Conservation (phyloP, 2,888 invertebrate genomes). For the Thelaira solivaga region DNA sequence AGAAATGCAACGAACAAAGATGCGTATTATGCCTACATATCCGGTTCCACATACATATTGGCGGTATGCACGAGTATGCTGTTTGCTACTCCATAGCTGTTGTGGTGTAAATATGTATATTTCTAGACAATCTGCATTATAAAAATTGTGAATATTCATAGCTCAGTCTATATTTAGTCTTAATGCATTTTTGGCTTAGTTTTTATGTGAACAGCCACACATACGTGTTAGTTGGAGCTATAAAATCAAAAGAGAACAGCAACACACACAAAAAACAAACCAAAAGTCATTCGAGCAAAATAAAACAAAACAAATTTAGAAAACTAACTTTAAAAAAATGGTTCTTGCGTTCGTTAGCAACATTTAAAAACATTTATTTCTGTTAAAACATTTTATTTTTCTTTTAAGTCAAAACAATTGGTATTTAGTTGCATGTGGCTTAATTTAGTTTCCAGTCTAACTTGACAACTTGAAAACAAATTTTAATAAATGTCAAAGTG, state of each 20-base stretch:
- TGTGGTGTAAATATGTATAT: slow-evolving; percentile 10
- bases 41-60: slow-evolving; percentile 70
- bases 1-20: slow-evolving; percentile 19
- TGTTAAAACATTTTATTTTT: too few species aligned
- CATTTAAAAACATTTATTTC: too few species aligned
- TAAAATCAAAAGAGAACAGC: slow-evolving; percentile 27
- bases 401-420: too few species aligned
- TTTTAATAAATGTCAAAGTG: not conserved
- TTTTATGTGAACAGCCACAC: slow-evolving; percentile 8
- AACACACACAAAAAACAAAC: slow-evolving; percentile 28
- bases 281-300: too few species aligned
- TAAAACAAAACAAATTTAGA: too few species aligned
- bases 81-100: slow-evolving; percentile 1
- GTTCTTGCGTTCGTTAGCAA: too few species aligned
- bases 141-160: slow-evolving; percentile 60
- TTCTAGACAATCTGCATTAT: slow-evolving; percentile 19
- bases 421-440: too few species aligned
- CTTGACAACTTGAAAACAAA: not conserved
- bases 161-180: slow-evolving; percentile 59
- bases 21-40: slow-evolving; percentile 72
- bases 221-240: not conserved
- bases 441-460: not conserved
- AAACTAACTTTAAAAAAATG: too few species aligned
- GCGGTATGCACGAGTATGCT: slow-evolving; percentile 47
- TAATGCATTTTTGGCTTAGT: slow-evolving; percentile 49